Evolutionary conservation across 2,113 vertebrate genomes (phyloP).

Genomic region (Microcebus tavaratra): DNA sequence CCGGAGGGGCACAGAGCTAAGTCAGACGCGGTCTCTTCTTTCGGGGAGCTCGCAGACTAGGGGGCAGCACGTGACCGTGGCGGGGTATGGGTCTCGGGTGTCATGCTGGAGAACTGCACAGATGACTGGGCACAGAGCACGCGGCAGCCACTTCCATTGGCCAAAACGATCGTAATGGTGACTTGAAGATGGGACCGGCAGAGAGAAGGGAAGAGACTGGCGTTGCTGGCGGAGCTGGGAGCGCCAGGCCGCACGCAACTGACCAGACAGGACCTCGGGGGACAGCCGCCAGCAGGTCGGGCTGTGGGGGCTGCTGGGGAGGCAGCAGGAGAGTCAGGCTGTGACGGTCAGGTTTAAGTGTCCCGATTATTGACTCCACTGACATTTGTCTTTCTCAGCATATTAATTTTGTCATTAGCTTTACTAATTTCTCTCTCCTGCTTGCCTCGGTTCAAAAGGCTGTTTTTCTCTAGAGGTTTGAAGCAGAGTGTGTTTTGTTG

Average conservation of each 20-base stretch:
- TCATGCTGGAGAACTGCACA: not conserved
- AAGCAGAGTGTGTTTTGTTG: too few relatives aligned
- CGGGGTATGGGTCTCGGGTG: not conserved
- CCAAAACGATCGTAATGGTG: not conserved
- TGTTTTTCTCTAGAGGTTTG: too few relatives aligned
- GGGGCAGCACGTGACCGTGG: not conserved
- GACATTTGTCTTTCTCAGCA: not conserved
- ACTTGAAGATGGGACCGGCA: not conserved
- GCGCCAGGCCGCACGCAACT: not conserved
- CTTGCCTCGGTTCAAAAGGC: fast-evolving
- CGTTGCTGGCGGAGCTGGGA: not conserved
- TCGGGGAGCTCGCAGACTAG: not conserved
- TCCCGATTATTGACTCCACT: not conserved
- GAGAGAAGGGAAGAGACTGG: not conserved
- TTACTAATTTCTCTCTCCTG: not conserved
- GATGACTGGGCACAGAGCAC: not conserved
- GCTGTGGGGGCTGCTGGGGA: not conserved
- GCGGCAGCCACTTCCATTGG: not conserved
- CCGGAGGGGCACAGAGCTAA: not conserved
- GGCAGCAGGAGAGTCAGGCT: not conserved
- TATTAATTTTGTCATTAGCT: too few relatives aligned
- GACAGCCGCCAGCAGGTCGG: not conserved
- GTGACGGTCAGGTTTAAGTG: not conserved
- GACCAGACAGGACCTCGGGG: not conserved
- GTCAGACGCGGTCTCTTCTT: not conserved